Base-by-base conservation (phyloP, 2,888 invertebrate genomes). In the Tetragonisca angustula region DNA sequence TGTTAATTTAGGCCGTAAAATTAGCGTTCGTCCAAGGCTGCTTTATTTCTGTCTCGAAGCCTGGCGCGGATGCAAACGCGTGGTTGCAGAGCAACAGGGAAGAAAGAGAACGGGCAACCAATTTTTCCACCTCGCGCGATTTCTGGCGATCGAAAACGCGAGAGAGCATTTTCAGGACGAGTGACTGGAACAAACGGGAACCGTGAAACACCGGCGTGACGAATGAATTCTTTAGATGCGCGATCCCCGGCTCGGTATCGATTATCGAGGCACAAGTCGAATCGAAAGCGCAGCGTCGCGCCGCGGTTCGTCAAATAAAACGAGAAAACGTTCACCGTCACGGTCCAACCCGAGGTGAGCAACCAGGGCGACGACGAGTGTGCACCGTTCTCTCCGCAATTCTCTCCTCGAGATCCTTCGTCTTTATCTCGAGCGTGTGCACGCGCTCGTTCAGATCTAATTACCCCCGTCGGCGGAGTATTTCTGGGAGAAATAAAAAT, bases 171-270 rank as follows among this genome's bases (percentile, higher is more conserved):
- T 70, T 64, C 71, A 67, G 56, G 43, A 0, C 49, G 49, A 49
- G 15, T 5, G 24, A 15, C 15, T 24, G 9, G n/a, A 17, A 56
- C 62, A 59, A 59, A 76, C 9, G 59, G 75, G 32, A 61, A 70
- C 17, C 50, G 43, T 43, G n/a, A n/a, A 21, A 74, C 69, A 21
- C 65, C 5, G 11, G 13, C 19, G 64, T 27, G 27, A 4, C 75
- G 69, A 77, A 72, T 87, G 76, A 79, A 84, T 87, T 43, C 84
- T 74, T 50, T 73, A 76, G 64, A 67, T n/a, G 62, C 54, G 27
- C 50, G 36, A 32, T 69, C 50, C 15, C 17, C 49, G n/a, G 17
- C 54, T 76, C 79, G 64, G 74, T 74, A 83, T 84, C 85, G 74
- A 84, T 84, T 84, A 80, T 77, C 71, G 76, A 71, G 43, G 24